Percentiles rank a stretch among this genome's conserved stretches.
phyloP scores from a whole-genome alignment of 2,888 invertebrate species.

The Ormia ochracea region DNA sequence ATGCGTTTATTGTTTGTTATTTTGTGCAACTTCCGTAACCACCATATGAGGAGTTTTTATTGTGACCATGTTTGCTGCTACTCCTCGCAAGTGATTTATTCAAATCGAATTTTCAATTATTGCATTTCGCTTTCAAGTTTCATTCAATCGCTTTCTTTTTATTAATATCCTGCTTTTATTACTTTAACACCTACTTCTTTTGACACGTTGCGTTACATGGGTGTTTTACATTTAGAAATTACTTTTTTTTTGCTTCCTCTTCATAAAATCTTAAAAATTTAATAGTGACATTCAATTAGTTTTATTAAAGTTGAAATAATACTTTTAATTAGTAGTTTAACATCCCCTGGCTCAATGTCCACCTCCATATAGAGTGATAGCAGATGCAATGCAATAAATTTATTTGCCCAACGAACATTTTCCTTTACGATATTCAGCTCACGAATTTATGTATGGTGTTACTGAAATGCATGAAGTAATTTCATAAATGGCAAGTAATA shows the following conservation, averaged over 20 bases:
- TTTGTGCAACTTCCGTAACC: conserved; percentile 32
- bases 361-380: no score
- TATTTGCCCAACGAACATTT: no score
- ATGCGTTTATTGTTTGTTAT: background rate
- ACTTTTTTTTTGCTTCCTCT: background rate
- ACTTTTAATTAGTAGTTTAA: no score
- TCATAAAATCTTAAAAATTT: background rate
- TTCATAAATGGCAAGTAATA: no score
- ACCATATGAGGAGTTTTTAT: conserved; percentile 35
- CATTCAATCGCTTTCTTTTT: conserved; percentile 49
- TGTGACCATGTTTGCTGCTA: conserved; percentile 49
- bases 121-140: conserved; percentile 69
- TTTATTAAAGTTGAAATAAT: no score
- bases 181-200: conserved; percentile 33
- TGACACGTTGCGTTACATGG: background rate
- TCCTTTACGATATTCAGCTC: no score
- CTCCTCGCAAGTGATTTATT: conserved; percentile 65
- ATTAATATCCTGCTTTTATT: background rate
- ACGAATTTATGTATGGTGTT: no score
- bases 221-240: background rate
- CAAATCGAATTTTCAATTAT: conserved; percentile 72
- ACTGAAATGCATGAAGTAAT: no score
- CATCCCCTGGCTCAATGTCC: no score
- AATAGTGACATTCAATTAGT: background rate
- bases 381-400: no score